A percentile compares a stretch with the other conserved stretches of the same genome.
These are phyloP conservation scores for Escarpia spicata DNA, from an alignment of 2,888 invertebrate genomes.

Conservation along the genomic window DNA sequence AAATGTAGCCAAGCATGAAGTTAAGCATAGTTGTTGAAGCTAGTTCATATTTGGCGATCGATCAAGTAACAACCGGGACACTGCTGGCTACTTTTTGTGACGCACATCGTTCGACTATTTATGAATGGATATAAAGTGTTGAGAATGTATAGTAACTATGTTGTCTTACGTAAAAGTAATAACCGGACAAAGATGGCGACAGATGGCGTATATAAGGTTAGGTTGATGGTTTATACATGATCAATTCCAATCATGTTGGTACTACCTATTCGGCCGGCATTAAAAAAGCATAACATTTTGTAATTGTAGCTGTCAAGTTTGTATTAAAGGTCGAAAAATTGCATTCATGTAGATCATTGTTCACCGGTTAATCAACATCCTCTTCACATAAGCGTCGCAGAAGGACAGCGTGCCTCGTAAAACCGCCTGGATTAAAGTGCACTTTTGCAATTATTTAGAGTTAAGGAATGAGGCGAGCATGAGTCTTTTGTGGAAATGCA, in stretches of 20 bases:
- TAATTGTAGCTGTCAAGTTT: neutral
- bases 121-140: neutral
- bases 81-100: neutral
- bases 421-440: neutral
- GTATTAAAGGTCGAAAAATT: neutral
- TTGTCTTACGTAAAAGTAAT: neutral
- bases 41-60: neutral
- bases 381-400: neutral
- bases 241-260: neutral
- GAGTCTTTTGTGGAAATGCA: neutral
- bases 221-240: neutral
- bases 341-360: neutral
- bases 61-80: neutral
- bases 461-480: neutral
- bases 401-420: neutral
- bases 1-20: neutral
- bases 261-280: neutral
- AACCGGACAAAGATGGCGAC: neutral
- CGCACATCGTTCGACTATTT: neutral
- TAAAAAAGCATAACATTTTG: neutral
- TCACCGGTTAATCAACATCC: neutral
- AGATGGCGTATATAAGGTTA: neutral
- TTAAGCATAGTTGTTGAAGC: neutral
- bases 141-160: neutral
- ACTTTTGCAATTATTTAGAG: neutral